Evolutionary conservation across 2,888 invertebrate species (phyloP).

Genomic region (Agrilus cyanescens): DNA sequence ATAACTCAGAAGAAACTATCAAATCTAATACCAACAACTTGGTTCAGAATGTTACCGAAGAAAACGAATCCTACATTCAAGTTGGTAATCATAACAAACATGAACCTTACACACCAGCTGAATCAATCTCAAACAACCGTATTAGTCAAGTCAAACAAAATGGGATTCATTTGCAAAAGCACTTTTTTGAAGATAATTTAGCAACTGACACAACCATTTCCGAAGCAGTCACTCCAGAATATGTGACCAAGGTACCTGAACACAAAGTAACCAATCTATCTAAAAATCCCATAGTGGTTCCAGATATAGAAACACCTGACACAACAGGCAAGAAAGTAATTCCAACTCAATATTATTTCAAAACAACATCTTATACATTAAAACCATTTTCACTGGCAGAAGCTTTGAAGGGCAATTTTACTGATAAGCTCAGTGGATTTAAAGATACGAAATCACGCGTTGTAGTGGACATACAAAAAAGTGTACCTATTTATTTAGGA

Average conservation of each 20-base stretch:
- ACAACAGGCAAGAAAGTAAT: constrained; percentile 16
- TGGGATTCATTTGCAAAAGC: no score
- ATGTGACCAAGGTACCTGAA: constrained; percentile 4
- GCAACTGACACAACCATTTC: no score
- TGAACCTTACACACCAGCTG: no score
- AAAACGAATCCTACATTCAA: no score
- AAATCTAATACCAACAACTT: no score
- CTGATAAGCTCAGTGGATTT: not conserved
- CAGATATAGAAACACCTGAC: constrained; percentile 25
- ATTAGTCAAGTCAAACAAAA: no score
- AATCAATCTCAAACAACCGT: no score
- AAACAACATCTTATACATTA: constrained; percentile 11
- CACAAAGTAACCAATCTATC: constrained; percentile 17
- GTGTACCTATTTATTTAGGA: constrained; percentile 42
- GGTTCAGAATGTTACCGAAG: no score
- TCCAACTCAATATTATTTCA: constrained; percentile 19
- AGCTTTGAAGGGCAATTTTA: not conserved
- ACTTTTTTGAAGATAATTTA: no score
- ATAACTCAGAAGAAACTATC: no score
- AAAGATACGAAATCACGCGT: constrained; percentile 15
- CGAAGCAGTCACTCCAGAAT: not conserved
- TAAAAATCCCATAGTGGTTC: constrained; percentile 32
- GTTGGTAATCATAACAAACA: no score
- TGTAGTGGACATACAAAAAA: constrained; percentile 53
- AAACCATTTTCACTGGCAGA: constrained; percentile 3